These are phyloP conservation scores for Mythimna ferrago DNA, from an alignment of 2,888 invertebrate genomes.

Conservation along the genomic window DNA sequence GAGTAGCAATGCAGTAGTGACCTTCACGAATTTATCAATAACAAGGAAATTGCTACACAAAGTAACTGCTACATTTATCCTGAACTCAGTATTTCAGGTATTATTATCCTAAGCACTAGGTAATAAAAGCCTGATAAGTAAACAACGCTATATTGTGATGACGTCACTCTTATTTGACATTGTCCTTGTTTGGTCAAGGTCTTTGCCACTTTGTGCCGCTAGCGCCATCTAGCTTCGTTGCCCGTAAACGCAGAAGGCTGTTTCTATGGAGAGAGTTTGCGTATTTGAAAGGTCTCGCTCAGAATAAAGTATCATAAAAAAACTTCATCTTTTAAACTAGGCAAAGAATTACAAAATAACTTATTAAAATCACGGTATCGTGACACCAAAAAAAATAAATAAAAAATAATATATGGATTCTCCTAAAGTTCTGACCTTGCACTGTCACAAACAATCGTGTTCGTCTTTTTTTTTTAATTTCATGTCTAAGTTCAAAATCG, in stretches of 20 bases:
- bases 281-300: neutral
- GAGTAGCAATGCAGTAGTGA: neutral
- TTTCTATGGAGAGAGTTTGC: neutral
- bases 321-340: neutral
- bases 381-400: neutral
- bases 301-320: neutral
- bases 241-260: slow-evolving; percentile 13
- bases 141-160: slow-evolving; percentile 44
- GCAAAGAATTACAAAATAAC: neutral
- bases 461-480: neutral
- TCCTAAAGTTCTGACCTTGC: slow-evolving; percentile 18
- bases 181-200: slow-evolving; percentile 65
- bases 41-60: slow-evolving; percentile 22
- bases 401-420: neutral
- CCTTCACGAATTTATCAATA: neutral
- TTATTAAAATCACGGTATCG: neutral
- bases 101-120: slow-evolving; percentile 13
- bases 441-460: neutral
- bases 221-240: slow-evolving; percentile 56
- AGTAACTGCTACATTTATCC: slow-evolving; percentile 15
- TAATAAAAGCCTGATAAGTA: slow-evolving; percentile 24
- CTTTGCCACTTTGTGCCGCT: slow-evolving; percentile 37
- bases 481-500: slow-evolving; percentile 21
- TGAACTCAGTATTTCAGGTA: slow-evolving; percentile 8
- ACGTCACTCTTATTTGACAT: slow-evolving; percentile 54